phyloP scores from a whole-genome alignment of 2,888 invertebrate genomes.

The Drosophila multiciliata region DNA sequence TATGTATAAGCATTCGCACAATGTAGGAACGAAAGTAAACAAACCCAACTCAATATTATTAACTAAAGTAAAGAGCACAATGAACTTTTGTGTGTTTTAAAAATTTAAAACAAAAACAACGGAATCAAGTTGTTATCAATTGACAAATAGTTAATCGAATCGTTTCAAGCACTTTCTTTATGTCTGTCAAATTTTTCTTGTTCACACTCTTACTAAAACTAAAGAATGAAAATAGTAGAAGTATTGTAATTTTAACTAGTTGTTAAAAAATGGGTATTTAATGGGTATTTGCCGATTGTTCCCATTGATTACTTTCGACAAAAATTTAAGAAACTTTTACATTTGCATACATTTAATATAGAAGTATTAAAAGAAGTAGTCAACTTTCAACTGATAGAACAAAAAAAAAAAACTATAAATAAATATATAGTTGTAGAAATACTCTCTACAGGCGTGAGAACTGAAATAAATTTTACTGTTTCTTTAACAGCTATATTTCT shows the following conservation, averaged over 20 bases:
- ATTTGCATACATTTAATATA: no score
- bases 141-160: background rate
- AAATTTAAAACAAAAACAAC: slow-evolving; percentile 65
- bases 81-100: slow-evolving; percentile 70
- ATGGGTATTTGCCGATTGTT: background rate
- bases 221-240: background rate
- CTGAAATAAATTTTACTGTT: background rate
- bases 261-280: background rate
- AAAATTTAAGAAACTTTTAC: background rate
- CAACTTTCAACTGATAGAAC: no score
- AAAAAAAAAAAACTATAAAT: background rate
- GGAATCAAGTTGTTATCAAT: slow-evolving; percentile 1
- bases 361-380: no score
- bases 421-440: background rate
- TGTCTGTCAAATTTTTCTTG: background rate
- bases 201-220: background rate
- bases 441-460: background rate
- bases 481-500: background rate
- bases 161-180: background rate
- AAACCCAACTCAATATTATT: slow-evolving; percentile 30
- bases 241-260: background rate
- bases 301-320: background rate
- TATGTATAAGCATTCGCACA: slow-evolving; percentile 9
- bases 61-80: slow-evolving; percentile 62
- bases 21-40: slow-evolving; percentile 38